Percentiles rank a stretch among this genome's conserved stretches.
Conservation (phyloP, 35 echinoderm and acorn worm species). For the Lytechinus variegatus region DNA sequence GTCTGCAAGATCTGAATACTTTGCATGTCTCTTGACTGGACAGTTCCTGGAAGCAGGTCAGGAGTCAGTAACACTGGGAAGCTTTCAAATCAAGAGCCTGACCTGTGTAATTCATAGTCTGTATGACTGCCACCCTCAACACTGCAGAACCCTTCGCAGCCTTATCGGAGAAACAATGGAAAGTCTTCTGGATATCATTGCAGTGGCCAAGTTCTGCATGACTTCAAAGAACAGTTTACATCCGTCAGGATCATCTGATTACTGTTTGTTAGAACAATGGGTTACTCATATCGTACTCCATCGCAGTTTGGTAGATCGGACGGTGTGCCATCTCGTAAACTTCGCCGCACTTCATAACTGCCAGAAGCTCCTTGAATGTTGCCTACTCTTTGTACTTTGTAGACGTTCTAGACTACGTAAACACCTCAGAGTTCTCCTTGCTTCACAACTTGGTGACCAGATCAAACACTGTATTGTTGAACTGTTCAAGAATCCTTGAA, state of each 20-base stretch:
- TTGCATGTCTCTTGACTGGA: slow-evolving; percentile 34
- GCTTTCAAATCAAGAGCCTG: neutral
- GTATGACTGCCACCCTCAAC: slow-evolving; percentile 29
- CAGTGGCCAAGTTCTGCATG: slow-evolving; percentile 29
- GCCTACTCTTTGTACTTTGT: slow-evolving; percentile 27
- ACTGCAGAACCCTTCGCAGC: neutral
- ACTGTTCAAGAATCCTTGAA: neutral
- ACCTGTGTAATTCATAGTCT: neutral
- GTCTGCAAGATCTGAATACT: slow-evolving; percentile 33
- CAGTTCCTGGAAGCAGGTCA: slow-evolving; percentile 16
- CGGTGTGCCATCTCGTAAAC: neutral
- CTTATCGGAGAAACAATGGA: neutral
- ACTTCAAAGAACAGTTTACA: neutral
- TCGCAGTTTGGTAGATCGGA: neutral
- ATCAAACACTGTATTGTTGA: neutral
- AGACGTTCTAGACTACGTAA: neutral
- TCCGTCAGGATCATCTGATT: neutral
- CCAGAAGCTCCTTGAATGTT: neutral
- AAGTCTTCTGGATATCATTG: neutral
- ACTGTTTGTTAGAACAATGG: slow-evolving; percentile 2
- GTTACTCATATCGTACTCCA: neutral
- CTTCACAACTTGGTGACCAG: neutral
- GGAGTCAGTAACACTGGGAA: neutral
- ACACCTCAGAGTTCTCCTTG: neutral
- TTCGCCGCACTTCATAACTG: slow-evolving; percentile 19